A percentile compares a stretch with the other conserved stretches of the same genome.
phyloP scores from a whole-genome alignment of 2,113 vertebrate genomes.

The Daphoenositta chrysoptera region DNA sequence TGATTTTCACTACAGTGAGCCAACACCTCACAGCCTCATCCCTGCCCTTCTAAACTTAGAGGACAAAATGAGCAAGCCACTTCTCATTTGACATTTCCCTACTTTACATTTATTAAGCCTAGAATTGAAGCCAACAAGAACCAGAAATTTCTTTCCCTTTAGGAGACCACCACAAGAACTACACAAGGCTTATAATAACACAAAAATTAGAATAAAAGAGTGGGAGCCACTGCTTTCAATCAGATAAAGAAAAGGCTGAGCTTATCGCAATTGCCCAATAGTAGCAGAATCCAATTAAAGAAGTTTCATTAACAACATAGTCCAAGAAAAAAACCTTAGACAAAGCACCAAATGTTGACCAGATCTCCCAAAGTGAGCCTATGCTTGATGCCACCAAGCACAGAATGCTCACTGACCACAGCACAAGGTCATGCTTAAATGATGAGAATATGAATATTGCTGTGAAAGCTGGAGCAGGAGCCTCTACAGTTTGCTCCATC shows the following conservation, averaged over 20 bases:
- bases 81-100: background rate
- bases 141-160: background rate
- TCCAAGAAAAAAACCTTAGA: background rate
- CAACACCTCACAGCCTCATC: background rate
- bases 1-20: background rate
- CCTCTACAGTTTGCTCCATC: background rate
- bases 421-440: fast-evolving
- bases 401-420: background rate
- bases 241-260: background rate
- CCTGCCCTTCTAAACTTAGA: fast-evolving
- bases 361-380: background rate
- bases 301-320: background rate
- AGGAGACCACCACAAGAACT: background rate
- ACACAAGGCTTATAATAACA: background rate
- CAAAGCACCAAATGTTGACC: background rate
- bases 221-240: background rate
- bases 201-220: background rate
- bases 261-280: background rate
- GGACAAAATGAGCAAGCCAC: background rate
- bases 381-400: background rate
- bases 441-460: background rate
- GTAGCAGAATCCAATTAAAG: background rate
- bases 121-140: background rate
- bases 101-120: background rate
- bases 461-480: background rate